Base-by-base conservation (phyloP, 2,888 invertebrate genomes). In the Idaea dimidiata region DNA sequence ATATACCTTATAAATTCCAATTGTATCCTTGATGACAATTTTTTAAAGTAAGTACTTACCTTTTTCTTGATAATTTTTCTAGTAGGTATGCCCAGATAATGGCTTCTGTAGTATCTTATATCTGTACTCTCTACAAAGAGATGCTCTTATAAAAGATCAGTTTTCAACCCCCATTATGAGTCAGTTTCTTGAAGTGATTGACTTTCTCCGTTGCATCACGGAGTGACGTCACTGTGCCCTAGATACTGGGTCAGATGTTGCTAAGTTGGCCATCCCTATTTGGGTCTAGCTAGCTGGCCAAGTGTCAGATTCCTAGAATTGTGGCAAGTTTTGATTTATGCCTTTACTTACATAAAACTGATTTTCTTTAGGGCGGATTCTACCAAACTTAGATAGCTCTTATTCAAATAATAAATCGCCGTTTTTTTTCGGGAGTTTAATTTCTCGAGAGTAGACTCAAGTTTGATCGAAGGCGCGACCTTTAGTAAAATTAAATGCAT, bases 171-270 rank as follows among this genome's bases (percentile, higher is more conserved):
- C 43, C 43, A 43, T 43, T 10, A 14, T 43, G 43, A 3, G 14
- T 43, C 43, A 8, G 43, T 14, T 43, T 43, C 43, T 43, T 43
- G 10, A 10, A 43, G 43, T 10, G 43, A 43, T 43, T 14, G 6
- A 43, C 43, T 43, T 43, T 43, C 43, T 43, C 43, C 43, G 43
- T 43, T 43, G 43, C 43, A 43, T 43, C 43, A 43, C 43, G 43
- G 0, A 0, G 43, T 43, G 43, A 43, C 43, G 43, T 43, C 43
- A 43, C 43, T 14, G 43, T 43, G 43, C 7, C 43, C 43, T 43
- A 43, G 43, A 43, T 43, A 14, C 43, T 43, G 43, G 43, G 43
- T 43, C 43, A 43, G 43, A 43, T 43, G 43, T 43, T 43, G 43
- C 43, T 43, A 43, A 43, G 43, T 43, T 43, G 43, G 43, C 43